A percentile compares a stretch with the other conserved stretches of the same genome.
phyloP scores from a whole-genome alignment of 2,113 vertebrate genomes.

The Corythaixoides concolor region DNA sequence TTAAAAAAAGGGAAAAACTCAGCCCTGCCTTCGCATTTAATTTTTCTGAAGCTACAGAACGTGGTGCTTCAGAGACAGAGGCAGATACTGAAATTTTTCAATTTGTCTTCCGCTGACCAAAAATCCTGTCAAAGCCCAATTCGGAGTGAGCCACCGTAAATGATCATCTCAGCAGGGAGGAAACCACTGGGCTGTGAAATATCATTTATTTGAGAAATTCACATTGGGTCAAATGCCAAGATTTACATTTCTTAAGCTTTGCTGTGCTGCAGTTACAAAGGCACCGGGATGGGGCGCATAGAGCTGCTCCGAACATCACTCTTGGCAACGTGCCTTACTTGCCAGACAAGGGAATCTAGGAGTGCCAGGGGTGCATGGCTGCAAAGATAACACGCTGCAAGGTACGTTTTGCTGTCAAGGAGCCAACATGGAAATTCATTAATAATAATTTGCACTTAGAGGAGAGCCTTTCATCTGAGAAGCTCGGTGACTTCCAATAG shows the following conservation, averaged over 20 bases:
- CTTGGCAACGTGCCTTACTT: neutral
- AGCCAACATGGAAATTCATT: conserved; percentile 8
- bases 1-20: neutral
- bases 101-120: conserved; percentile 39
- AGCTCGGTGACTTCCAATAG: neutral
- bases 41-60: neutral
- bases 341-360: neutral
- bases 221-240: neutral
- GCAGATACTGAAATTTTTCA: neutral
- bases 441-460: neutral
- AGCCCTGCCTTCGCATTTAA: neutral
- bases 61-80: neutral
- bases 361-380: neutral
- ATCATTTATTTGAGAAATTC: conserved; percentile 35
- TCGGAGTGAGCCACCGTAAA: conserved; percentile 13
- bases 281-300: neutral
- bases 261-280: neutral
- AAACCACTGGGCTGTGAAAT: conserved; percentile 56
- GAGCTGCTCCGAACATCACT: neutral
- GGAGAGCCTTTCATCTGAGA: neutral
- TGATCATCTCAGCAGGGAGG: conserved; percentile 21
- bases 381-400: neutral
- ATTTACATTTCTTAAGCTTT: conserved; percentile 49
- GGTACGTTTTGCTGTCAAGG: neutral
- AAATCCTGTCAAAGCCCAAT: conserved; percentile 2